These are phyloP conservation scores for Nemotelus pantherinus DNA, from an alignment of 2,888 invertebrate species.

Conservation along the genomic window DNA sequence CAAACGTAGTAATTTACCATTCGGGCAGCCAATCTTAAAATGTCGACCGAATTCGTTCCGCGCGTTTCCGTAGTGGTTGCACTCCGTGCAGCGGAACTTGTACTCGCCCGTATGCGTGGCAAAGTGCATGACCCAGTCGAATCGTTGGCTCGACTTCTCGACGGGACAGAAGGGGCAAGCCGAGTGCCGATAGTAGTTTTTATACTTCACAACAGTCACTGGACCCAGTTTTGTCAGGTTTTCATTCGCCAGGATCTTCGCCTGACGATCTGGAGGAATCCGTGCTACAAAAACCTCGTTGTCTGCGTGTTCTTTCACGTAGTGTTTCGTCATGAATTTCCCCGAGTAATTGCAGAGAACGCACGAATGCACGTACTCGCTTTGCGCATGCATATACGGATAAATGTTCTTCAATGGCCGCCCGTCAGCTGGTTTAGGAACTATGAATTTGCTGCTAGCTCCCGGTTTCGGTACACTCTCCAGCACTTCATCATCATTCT, in stretches of 20 bases:
- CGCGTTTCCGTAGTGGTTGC: constrained; percentile 57
- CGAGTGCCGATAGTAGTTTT: constrained; percentile 26
- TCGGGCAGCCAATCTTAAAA: constrained; percentile 40
- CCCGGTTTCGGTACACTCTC: neutral
- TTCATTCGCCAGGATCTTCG: neutral
- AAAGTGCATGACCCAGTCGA: constrained; percentile 72
- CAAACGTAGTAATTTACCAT: constrained; percentile 12
- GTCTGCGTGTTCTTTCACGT: constrained; percentile 56
- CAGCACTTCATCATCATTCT: neutral
- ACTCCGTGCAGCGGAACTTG: constrained; percentile 72
- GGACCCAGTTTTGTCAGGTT: constrained; percentile 26
- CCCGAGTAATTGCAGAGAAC: constrained; percentile 8
- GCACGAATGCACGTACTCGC: constrained; percentile 9
- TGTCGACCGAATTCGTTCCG: constrained; percentile 51
- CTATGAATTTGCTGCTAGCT: neutral
- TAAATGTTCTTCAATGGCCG: constrained; percentile 25
- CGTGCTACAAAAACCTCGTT: constrained; percentile 58
- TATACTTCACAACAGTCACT: constrained; percentile 25
- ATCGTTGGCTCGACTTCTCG: constrained; percentile 50
- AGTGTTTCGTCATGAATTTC: constrained; percentile 53
- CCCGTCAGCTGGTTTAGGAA: constrained; percentile 17
- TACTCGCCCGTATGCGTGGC: constrained; percentile 83
- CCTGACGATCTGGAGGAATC: constrained; percentile 52
- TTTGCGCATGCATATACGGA: constrained; percentile 29
- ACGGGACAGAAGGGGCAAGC: constrained; percentile 60